These are phyloP conservation scores for Pristionchus mayeri DNA, from an alignment of 2,888 invertebrate species.

Conservation along the genomic window DNA sequence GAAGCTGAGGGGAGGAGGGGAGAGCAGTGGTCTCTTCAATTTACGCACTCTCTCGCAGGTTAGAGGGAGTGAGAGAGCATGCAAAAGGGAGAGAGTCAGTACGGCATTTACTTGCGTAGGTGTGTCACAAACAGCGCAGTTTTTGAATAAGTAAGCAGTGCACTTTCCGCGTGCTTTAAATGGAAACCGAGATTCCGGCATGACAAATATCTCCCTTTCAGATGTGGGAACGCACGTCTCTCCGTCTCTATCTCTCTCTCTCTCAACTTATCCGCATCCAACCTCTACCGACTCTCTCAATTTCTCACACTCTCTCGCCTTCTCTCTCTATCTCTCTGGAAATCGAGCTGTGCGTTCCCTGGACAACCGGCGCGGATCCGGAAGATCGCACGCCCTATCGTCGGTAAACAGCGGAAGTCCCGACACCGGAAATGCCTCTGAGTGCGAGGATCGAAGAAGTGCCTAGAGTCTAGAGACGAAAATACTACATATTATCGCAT, in stretches of 20 bases:
- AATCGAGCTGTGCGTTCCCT: background rate
- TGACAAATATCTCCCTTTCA: background rate
- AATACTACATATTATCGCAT: background rate
- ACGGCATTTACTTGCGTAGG: too few relatives aligned
- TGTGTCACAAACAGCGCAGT: too few relatives aligned
- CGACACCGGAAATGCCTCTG: too few relatives aligned
- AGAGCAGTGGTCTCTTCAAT: background rate
- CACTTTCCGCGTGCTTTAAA: too few relatives aligned
- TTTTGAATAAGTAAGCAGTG: too few relatives aligned
- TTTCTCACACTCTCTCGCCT: background rate
- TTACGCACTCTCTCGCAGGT: too few relatives aligned
- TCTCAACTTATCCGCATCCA: background rate
- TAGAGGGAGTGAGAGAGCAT: background rate
- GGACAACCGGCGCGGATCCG: conserved; percentile 11
- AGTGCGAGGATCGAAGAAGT: background rate
- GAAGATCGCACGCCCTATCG: background rate
- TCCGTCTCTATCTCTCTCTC: background rate
- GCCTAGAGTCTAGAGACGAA: background rate
- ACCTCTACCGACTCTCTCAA: background rate
- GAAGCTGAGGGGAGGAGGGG: background rate
- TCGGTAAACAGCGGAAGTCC: background rate
- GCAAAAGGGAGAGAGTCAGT: background rate
- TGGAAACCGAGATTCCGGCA: too few relatives aligned
- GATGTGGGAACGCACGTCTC: background rate
- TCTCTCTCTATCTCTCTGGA: background rate